Evolutionary conservation across 1,140 invertebrate genomes (phyloP), one percentile per base, ranked within the genome.

Genomic region (Polyergus mexicanus): DNA sequence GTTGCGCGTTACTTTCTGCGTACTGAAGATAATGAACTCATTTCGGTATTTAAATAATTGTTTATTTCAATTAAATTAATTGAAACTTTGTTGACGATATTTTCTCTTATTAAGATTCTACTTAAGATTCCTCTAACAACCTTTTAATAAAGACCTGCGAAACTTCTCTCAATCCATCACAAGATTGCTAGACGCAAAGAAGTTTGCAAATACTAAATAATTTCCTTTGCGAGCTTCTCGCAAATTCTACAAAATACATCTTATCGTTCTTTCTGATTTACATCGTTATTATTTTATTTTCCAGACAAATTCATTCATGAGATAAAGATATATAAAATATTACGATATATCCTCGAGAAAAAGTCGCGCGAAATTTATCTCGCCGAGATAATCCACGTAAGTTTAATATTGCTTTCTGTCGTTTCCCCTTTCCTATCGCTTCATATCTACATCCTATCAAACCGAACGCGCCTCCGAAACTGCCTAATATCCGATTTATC

Each of bases 401-500:
- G 7, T 83, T 72, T 60, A 72, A 83, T 72, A 83, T 72, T 72
- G 54, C 68, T 47, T 74, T 32, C 25, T 32, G 51, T 38, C 77
- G 51, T 22, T 51, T 41, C 51, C n/a, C n/a, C 8, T 16, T 54
- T 72, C 56, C 60, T 58, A 69, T 74, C 78, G 38, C 78, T 16
- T 72, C 54, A 72, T 72, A 44, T 28, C 13, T 44, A 16, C 25
- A 25, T 71, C 22, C 35, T 44, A 81, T 74, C 78, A 38, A 25
- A 83, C 6, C 32, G 65, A 80, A 69, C 35, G 56, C 44, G 22
- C 28, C 13, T 3, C 7, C 38, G 19, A 19, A 16, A 28, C 38
- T 62, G 68, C 41, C 68, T 83, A 83, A 83, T 83, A 68, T 74
- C 68, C 68, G 78, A 83, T 83, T 83, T 83, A 83, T 83, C 54